A percentile compares a stretch with the other conserved stretches of the same genome.
Conservation (phyloP, 2,888 invertebrate species). For the Mechanitis mazaeus region DNA sequence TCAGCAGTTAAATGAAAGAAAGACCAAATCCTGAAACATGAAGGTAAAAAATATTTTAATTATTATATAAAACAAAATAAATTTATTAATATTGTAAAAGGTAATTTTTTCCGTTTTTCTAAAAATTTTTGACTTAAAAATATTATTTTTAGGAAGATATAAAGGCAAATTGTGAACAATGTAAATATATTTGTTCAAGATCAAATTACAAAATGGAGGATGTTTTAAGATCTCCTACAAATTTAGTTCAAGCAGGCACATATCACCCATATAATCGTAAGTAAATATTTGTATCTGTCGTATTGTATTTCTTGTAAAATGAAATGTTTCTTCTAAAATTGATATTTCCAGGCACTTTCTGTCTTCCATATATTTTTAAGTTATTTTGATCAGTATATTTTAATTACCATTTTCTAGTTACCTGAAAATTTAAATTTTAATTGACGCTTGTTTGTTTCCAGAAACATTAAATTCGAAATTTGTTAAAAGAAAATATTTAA, state of each 20-base stretch:
- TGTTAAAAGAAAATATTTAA: conserved; percentile 35
- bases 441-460: conserved; percentile 11
- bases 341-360: no score
- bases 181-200: conserved; percentile 14
- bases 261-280: conserved; percentile 55
- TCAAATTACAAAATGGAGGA: conserved; percentile 9
- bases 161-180: conserved; percentile 5
- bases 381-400: neutral
- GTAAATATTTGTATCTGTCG: conserved; percentile 27
- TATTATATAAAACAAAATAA: conserved; percentile 10
- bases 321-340: neutral
- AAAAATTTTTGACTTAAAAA: neutral
- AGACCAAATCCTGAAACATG: neutral
- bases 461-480: conserved; percentile 22
- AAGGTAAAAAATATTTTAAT: conserved; percentile 25
- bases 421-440: neutral
- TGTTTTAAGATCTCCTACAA: neutral
- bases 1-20: conserved; percentile 30
- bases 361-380: no score
- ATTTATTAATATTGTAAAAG: no score
- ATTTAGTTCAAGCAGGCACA: conserved; percentile 47
- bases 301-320: neutral
- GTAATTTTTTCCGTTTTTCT: no score
- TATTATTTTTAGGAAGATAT: conserved; percentile 1
- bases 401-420: neutral